Percentiles rank a stretch among this genome's conserved stretches.
phyloP scores from a whole-genome alignment of 92 coral and sea anemone genomes.

The Porites lobata region DNA sequence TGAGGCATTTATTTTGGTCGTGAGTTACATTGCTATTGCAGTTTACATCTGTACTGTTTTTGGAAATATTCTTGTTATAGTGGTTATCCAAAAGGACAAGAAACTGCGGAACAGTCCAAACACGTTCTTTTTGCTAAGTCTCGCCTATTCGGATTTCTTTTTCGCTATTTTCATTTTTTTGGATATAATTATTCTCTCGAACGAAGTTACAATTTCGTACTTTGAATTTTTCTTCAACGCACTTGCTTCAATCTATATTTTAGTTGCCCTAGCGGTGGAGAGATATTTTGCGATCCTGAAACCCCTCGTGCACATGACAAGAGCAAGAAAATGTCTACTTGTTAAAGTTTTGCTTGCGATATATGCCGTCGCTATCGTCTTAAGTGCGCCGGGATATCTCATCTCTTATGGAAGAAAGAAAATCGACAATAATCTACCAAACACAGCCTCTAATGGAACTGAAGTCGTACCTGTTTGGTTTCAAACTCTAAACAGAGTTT shows the following conservation, averaged over 20 bases:
- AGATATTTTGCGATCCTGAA: constrained; percentile 41
- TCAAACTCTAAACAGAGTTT: neutral
- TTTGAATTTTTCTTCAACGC: constrained; percentile 1
- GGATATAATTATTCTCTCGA: neutral
- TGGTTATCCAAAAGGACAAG: constrained; percentile 16
- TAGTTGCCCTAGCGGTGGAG: constrained; percentile 29
- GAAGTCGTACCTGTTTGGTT: neutral
- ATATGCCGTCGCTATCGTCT: neutral
- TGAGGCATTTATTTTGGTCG: neutral
- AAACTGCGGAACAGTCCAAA: constrained; percentile 2
- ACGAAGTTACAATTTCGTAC: neutral
- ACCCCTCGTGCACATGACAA: constrained; percentile 25
- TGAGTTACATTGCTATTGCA: neutral
- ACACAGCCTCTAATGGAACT: neutral
- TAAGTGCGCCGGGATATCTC: neutral
- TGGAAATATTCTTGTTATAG: constrained; percentile 30
- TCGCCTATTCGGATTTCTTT: constrained; percentile 8
- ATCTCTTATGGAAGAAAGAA: neutral
- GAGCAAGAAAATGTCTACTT: constrained; percentile 20
- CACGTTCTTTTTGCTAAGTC: constrained; percentile 8
- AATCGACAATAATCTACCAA: neutral
- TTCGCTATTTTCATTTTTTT: neutral
- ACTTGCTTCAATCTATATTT: constrained; percentile 17
- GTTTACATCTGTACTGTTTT: constrained; percentile 7
- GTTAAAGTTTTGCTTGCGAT: constrained; percentile 3